These are phyloP conservation scores for Rhea pennata DNA, from an alignment of 2,113 vertebrate genomes.

Conservation along the genomic window DNA sequence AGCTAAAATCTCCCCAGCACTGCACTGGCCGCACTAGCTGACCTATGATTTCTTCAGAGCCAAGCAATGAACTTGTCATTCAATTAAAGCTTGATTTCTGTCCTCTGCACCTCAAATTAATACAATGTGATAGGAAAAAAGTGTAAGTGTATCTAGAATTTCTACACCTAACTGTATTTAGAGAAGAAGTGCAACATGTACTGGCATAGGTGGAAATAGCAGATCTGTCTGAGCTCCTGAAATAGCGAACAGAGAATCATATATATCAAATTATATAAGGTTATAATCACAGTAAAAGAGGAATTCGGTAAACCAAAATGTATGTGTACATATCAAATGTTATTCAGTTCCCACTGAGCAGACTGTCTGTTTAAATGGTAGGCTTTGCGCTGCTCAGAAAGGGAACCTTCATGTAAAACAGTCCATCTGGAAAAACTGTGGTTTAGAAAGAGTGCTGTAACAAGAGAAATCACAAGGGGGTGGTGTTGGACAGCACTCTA, in stretches of 20 bases:
- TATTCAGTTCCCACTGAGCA: neutral
- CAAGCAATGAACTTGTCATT: neutral
- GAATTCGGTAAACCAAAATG: neutral
- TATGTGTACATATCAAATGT: accelerated
- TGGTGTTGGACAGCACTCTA: constrained; percentile 72
- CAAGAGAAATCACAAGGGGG: constrained; percentile 78
- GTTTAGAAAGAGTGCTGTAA: constrained; percentile 42
- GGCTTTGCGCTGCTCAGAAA: neutral
- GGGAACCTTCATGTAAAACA: neutral
- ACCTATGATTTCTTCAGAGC: neutral
- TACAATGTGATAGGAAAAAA: neutral
- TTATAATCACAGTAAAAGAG: neutral
- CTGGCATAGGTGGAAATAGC: neutral
- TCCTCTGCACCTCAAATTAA: neutral
- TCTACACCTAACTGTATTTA: neutral
- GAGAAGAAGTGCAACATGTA: neutral
- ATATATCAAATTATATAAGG: neutral
- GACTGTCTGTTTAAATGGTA: neutral
- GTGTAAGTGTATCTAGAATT: neutral
- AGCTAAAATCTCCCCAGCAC: neutral
- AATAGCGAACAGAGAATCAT: neutral
- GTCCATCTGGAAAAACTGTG: neutral
- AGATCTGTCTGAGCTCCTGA: neutral
- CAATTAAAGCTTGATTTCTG: neutral
- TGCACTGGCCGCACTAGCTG: neutral